Percentiles rank a stretch among this genome's conserved stretches.
phyloP scores from a whole-genome alignment of 1,140 invertebrate species.

The Palaemon carinicauda region DNA sequence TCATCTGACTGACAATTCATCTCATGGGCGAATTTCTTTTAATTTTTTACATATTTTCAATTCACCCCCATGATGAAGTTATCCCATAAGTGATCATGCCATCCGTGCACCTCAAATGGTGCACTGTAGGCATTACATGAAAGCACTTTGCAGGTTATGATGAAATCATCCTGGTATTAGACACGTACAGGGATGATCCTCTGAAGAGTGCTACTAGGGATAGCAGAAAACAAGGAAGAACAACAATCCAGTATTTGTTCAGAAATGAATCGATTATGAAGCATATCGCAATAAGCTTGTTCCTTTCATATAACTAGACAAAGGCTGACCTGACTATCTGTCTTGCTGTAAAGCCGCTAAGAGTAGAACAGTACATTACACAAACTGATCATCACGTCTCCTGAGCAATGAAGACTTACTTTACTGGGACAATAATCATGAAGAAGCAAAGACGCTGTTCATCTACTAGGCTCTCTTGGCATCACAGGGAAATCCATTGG shows the following conservation, averaged over 20 bases:
- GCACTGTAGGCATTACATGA: no score
- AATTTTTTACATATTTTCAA: no score
- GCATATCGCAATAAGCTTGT: constrained; percentile 37
- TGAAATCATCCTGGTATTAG: constrained; percentile 17
- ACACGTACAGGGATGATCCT: background rate
- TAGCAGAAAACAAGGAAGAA: background rate
- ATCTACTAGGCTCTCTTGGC: background rate
- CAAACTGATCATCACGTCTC: no score
- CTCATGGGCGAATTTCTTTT: no score
- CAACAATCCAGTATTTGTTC: no score
- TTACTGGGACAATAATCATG: no score
- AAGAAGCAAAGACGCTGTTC: constrained; percentile 10
- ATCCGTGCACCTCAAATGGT: no score
- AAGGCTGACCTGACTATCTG: constrained; percentile 37
- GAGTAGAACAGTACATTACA: constrained; percentile 22
- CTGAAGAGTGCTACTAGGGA: background rate
- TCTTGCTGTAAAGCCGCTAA: constrained; percentile 22
- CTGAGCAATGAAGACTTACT: no score
- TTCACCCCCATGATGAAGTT: no score
- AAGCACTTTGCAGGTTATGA: no score
- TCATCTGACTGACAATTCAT: no score
- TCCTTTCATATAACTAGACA: constrained; percentile 47
- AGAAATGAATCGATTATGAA: constrained; percentile 38
- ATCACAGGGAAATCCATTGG: constrained; percentile 28
- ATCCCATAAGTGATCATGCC: no score